Base-by-base conservation (phyloP, 2,797 vertebrate species). In the Alcedo atthis region DNA sequence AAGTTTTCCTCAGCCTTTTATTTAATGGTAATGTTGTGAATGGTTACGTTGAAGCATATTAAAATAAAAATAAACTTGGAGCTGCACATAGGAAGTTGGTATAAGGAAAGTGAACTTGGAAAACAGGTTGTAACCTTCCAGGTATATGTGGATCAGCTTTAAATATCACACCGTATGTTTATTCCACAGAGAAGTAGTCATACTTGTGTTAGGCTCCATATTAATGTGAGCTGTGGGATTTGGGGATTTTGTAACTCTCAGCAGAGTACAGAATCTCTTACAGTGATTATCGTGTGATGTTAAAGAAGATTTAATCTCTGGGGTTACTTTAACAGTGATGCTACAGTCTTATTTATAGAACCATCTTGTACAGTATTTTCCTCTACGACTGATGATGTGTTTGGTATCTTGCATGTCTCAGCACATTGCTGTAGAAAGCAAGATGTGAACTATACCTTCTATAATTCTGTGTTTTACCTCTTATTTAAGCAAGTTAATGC, bases 271-370 rank as follows among this genome's bases (percentile, higher is more conserved):
- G 45, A 51, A 75, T 92, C 84, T 81, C 33, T 26, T 48, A 4
- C 0, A n/a, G n/a, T 25, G 48, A n/a, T 85, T n/a, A 32, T 28
- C 1, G 0, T 15, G 30, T 55, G 71, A 12, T 66, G 48, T 9
- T 84, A n/a, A 71, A 64, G 78, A 58, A 26, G 40, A 30, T 87
- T 85, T 48, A n/a, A 45, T 80, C 62, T 90, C 57, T 16, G 30
- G 4, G 28, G 59, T 68, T 91, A 49, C n/a, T 92, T n/a, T 79
- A 51, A 45, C 24, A 32, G 64, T 42, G 58, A 57, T 90, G 24
- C 66, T 80, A 80, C 76, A 81, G 18, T 74, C 26, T 63, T 54
- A 42, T 85, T 96, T 95, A 61, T 10, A 89, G 92, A 93, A 90
- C 42, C 40, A 24, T 45, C 79, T 67, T 71, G 66, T 85, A 77